Conservation (phyloP, 2,797 vertebrate species). For the Gymnothorax javanicus region DNA sequence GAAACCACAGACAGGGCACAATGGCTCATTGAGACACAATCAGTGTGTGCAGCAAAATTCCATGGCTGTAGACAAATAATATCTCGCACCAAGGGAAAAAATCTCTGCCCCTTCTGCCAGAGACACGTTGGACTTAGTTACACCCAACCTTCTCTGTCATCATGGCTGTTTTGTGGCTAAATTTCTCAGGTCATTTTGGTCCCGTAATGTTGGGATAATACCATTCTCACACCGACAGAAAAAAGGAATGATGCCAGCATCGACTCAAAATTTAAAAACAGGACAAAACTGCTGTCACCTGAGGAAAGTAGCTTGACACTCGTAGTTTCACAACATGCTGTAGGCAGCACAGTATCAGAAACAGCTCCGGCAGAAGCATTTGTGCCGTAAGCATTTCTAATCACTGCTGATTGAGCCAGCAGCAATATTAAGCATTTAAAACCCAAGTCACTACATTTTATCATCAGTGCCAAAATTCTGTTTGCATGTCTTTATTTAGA, state of each 20-base stretch:
- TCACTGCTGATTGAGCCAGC: not conserved
- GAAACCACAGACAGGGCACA: not conserved
- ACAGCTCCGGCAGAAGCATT: not conserved
- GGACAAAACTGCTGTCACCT: slow-evolving; percentile 1
- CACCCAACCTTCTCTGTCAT: not conserved
- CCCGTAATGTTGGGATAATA: not conserved
- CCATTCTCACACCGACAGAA: not conserved
- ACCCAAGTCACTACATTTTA: not conserved
- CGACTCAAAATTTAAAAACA: not conserved
- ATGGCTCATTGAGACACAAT: not conserved
- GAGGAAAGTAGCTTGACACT: not conserved
- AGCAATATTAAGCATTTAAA: not conserved
- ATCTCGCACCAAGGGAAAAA: not conserved
- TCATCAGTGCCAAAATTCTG: not conserved
- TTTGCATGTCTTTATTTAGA: slow-evolving; percentile 10
- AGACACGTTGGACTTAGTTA: not conserved
- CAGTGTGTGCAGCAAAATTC: not conserved
- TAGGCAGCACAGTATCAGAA: not conserved
- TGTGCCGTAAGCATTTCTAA: not conserved
- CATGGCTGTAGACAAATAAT: not conserved
- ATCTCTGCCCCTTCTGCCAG: not conserved
- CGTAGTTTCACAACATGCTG: not conserved
- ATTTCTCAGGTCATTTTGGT: not conserved
- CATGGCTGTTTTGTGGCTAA: not conserved
- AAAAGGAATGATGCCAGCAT: not conserved